A percentile compares a stretch with the other conserved stretches of the same genome.
These are phyloP conservation scores for Rousettus madagascariensis DNA, from an alignment of 2,797 vertebrate species.

Conservation along the genomic window DNA sequence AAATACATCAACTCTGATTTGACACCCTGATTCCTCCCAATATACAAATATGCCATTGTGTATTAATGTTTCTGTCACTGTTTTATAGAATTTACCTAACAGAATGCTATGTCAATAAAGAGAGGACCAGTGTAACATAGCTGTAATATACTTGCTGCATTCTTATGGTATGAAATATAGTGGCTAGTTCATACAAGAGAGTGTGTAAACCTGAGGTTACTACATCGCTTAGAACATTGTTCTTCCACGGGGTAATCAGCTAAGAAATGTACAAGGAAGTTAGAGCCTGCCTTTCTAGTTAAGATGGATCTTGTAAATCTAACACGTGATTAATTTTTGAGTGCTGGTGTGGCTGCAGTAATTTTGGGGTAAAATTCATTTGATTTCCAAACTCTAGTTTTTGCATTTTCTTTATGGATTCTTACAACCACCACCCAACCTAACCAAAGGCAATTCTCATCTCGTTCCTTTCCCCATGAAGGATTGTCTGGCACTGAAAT, in stretches of 20 bases:
- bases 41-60: neutral
- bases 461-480: neutral
- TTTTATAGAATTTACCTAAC: neutral
- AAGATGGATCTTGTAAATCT: conserved; percentile 56
- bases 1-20: neutral
- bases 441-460: neutral
- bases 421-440: conserved; percentile 45
- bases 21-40: neutral
- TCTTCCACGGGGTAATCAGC: neutral
- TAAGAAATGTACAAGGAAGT: neutral
- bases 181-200: neutral
- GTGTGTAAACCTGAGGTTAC: neutral
- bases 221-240: neutral
- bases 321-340: conserved; percentile 49
- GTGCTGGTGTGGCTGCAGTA: neutral
- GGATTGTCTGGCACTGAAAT: neutral
- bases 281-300: neutral
- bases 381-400: conserved; percentile 53
- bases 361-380: neutral
- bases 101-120: neutral
- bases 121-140: conserved; percentile 38
- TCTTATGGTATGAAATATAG: neutral
- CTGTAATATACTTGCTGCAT: conserved; percentile 7
- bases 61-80: conserved; percentile 23
- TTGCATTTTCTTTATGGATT: conserved; percentile 20